Conservation (phyloP, 2,113 vertebrate genomes). For the Brachypodius melanocephalos region DNA sequence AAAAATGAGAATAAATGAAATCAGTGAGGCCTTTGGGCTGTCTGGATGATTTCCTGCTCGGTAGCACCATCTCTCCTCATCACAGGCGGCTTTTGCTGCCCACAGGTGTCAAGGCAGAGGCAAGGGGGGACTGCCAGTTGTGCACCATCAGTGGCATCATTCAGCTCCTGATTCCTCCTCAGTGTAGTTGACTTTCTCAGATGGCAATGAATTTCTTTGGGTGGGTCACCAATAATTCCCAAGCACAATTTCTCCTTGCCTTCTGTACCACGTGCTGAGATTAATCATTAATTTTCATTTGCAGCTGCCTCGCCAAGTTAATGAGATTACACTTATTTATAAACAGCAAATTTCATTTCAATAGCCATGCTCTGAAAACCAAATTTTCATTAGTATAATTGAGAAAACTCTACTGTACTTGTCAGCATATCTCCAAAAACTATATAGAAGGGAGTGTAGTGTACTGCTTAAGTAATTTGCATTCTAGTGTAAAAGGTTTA, state of each 20-base stretch:
- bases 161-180: neutral
- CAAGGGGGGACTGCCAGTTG: neutral
- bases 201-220: neutral
- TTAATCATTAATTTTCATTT: neutral
- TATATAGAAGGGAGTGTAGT: neutral
- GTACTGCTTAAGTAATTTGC: neutral
- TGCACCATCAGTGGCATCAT: fast-evolving
- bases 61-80: neutral
- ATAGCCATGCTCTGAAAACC: neutral
- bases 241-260: neutral
- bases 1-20: neutral
- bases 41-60: neutral
- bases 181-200: neutral
- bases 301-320: neutral
- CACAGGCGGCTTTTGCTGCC: neutral
- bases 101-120: neutral
- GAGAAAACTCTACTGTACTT: neutral
- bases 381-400: neutral
- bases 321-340: neutral
- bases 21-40: neutral
- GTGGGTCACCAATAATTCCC: neutral
- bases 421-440: neutral
- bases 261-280: neutral
- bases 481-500: neutral
- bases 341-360: neutral